Evolutionary conservation across 2,888 invertebrate species (phyloP).

Genomic region (Belgica antarctica): DNA sequence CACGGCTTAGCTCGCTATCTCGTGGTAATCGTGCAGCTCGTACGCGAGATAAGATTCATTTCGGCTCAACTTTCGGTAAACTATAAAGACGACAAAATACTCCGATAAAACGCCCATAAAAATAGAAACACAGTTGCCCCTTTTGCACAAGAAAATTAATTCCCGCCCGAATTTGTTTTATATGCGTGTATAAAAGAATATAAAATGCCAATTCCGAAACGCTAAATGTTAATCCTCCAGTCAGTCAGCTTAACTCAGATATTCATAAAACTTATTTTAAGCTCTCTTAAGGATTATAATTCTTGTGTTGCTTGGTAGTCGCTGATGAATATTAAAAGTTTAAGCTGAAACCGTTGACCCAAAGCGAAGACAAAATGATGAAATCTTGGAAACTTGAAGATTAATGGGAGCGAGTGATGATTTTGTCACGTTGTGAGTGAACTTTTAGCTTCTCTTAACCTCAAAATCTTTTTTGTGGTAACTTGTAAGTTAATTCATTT

Average conservation of each 20-base stretch:
- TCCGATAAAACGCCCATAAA: constrained; percentile 28
- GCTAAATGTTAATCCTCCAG: constrained; percentile 44
- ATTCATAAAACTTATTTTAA: constrained; percentile 39
- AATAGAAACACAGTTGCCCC: background rate
- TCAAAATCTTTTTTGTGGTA: no score
- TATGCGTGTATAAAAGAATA: constrained; percentile 23
- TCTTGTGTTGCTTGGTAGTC: constrained; percentile 27
- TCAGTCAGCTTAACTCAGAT: constrained; percentile 42
- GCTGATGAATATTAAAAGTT: constrained; percentile 2
- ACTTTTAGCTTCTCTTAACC: no score
- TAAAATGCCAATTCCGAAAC: constrained; percentile 43
- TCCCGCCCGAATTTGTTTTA: constrained; percentile 12
- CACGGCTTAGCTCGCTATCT: constrained; percentile 4
- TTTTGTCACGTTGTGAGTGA: no score
- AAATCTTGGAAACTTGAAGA: background rate
- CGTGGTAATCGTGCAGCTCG: background rate
- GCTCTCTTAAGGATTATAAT: constrained; percentile 39
- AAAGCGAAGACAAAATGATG: background rate
- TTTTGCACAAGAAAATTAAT: background rate
- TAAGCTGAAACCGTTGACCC: constrained; percentile 9
- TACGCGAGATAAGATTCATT: background rate
- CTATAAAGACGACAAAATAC: background rate
- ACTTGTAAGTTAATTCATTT: no score
- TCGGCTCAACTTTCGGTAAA: background rate
- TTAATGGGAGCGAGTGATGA: background rate